Evolutionary conservation across 2,888 invertebrate species (phyloP).

Genomic region (Conomelus anceps): DNA sequence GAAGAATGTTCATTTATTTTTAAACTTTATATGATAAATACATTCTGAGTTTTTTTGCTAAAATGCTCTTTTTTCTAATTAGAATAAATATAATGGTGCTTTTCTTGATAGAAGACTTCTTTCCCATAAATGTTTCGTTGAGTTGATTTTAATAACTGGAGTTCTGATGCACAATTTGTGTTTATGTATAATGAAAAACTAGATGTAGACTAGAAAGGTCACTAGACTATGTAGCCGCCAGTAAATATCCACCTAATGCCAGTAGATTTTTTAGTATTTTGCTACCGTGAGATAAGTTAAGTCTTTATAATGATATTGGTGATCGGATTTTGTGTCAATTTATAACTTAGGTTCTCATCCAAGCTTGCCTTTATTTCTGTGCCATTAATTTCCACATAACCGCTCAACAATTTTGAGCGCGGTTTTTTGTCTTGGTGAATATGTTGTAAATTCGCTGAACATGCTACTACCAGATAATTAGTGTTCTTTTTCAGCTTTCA

Average conservation of each 20-base stretch:
- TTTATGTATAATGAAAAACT: not conserved
- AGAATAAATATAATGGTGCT: not conserved
- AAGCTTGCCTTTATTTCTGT: not conserved
- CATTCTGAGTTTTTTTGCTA: not conserved
- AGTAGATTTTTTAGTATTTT: no score
- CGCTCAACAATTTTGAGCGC: not conserved
- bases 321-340: no score
- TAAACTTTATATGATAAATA: not conserved
- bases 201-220: not conserved
- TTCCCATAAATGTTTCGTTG: no score
- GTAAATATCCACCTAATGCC: no score
- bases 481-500: no score
- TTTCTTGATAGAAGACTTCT: not conserved
- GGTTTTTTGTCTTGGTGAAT: not conserved
- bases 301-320: no score
- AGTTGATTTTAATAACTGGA: no score
- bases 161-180: not conserved
- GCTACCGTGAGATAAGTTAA: not conserved
- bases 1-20: no score
- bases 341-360: not conserved
- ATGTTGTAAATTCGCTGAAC: no score
- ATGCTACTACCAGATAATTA: no score
- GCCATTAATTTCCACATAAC: not conserved
- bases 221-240: no score
- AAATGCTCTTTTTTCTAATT: not conserved